phyloP scores from a whole-genome alignment of 2,888 invertebrate genomes.

The Tethea ocularis region DNA sequence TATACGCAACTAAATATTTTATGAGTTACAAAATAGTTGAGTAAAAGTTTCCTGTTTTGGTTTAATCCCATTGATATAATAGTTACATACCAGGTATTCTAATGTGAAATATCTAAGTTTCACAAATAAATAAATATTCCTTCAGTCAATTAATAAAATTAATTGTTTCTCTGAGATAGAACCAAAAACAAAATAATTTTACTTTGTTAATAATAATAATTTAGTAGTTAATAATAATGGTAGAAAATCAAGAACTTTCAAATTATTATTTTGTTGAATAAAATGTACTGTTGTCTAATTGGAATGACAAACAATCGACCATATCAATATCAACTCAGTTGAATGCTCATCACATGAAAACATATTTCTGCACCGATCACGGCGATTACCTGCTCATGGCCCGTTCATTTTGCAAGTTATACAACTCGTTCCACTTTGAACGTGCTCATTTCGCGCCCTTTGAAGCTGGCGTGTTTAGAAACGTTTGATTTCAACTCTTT shows the following conservation, averaged over 20 bases:
- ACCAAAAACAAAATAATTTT: too few relatives aligned
- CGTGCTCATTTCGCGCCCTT: slow-evolving; percentile 74
- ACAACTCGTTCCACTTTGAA: slow-evolving; percentile 69
- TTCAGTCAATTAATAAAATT: too few relatives aligned
- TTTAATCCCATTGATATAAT: slow-evolving; percentile 58
- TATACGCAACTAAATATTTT: slow-evolving; percentile 77
- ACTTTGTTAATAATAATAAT: too few relatives aligned
- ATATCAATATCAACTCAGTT: slow-evolving; percentile 40
- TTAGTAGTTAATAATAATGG: neutral
- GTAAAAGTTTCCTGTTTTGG: slow-evolving; percentile 55
- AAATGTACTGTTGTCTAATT: neutral
- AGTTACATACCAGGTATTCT: slow-evolving; percentile 17
- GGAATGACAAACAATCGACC: slow-evolving; percentile 1
- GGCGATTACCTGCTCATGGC: slow-evolving; percentile 63
- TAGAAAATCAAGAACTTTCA: neutral
- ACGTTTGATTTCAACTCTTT: slow-evolving; percentile 77
- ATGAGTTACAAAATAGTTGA: slow-evolving; percentile 77
- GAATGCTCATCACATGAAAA: slow-evolving; percentile 59
- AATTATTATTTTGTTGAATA: neutral
- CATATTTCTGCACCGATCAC: slow-evolving; percentile 66
- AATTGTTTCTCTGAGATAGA: too few relatives aligned
- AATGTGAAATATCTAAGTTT: too few relatives aligned
- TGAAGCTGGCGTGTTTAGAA: slow-evolving; percentile 65
- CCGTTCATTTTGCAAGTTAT: slow-evolving; percentile 56
- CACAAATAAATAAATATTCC: too few relatives aligned